These are phyloP conservation scores for Origma solitaria DNA, from an alignment of 2,113 vertebrate genomes.

Conservation along the genomic window DNA sequence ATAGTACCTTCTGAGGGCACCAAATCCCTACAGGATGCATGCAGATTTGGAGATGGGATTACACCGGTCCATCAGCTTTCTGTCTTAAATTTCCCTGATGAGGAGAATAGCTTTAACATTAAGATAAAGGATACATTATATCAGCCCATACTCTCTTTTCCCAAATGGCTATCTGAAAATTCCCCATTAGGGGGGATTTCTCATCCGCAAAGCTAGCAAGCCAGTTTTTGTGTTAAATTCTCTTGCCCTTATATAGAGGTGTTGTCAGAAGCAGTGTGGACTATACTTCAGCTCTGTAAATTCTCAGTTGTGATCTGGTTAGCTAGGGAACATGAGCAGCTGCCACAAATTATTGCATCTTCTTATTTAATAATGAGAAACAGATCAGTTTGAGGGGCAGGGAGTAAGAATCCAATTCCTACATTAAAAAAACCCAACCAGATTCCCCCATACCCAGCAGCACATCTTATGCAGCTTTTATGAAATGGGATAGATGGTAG, in stretches of 20 bases:
- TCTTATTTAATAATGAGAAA: not conserved
- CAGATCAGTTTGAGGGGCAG: not conserved
- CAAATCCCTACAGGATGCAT: not conserved
- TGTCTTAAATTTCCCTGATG: not conserved
- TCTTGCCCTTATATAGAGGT: not conserved
- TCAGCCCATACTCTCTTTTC: not conserved
- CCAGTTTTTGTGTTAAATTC: not conserved
- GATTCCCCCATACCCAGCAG: not conserved
- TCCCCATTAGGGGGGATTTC: not conserved
- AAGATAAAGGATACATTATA: not conserved
- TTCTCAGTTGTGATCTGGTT: not conserved
- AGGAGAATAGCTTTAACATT: not conserved
- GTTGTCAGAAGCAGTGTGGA: not conserved
- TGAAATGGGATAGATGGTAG: not conserved
- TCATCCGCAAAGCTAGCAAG: not conserved
- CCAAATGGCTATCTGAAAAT: not conserved
- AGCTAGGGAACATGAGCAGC: not conserved
- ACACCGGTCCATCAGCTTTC: fast-evolving
- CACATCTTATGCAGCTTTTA: not conserved
- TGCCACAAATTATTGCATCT: not conserved
- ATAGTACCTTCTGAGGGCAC: not conserved
- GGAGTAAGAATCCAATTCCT: not conserved
- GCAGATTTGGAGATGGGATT: not conserved
- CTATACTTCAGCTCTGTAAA: not conserved
- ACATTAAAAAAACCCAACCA: not conserved